These are phyloP conservation scores for Dendropsophus ebraccatus DNA, from an alignment of 2,113 vertebrate species.

Conservation along the genomic window DNA sequence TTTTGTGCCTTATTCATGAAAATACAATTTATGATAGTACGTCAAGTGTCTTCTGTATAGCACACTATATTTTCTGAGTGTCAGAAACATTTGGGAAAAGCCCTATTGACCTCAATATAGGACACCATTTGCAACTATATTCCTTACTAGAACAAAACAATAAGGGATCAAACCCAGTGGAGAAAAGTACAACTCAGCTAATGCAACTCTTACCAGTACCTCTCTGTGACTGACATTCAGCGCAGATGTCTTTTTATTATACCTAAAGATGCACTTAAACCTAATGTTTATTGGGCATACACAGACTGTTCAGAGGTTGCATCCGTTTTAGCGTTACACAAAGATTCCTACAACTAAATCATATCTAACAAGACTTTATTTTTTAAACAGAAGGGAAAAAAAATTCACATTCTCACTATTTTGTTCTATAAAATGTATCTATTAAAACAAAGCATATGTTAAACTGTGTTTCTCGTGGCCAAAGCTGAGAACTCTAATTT, in stretches of 20 bases:
- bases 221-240: constrained; percentile 67
- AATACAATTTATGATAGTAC: constrained; percentile 78
- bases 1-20: constrained; percentile 98
- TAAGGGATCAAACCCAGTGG: constrained; percentile 70
- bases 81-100: constrained; percentile 72
- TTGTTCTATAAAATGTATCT: constrained; percentile 18
- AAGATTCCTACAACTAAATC: constrained; percentile 58
- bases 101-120: constrained; percentile 54
- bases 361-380: constrained; percentile 49
- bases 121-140: background rate
- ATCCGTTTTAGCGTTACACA: constrained; percentile 59
- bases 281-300: constrained; percentile 68
- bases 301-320: constrained; percentile 68
- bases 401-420: constrained; percentile 24
- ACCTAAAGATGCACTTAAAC: constrained; percentile 65
- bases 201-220: constrained; percentile 71
- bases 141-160: constrained; percentile 66
- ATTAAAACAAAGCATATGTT: constrained; percentile 19
- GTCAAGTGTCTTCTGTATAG: constrained; percentile 81
- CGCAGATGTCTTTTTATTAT: constrained; percentile 68
- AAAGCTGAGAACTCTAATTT: constrained; percentile 52
- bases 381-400: constrained; percentile 55
- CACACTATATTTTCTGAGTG: constrained; percentile 66
- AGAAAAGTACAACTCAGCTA: constrained; percentile 74
- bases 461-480: constrained; percentile 40